A percentile compares a stretch with the other conserved stretches of the same genome.
These are phyloP conservation scores for Philaethria dido DNA, from an alignment of 2,888 invertebrate genomes.

Conservation along the genomic window DNA sequence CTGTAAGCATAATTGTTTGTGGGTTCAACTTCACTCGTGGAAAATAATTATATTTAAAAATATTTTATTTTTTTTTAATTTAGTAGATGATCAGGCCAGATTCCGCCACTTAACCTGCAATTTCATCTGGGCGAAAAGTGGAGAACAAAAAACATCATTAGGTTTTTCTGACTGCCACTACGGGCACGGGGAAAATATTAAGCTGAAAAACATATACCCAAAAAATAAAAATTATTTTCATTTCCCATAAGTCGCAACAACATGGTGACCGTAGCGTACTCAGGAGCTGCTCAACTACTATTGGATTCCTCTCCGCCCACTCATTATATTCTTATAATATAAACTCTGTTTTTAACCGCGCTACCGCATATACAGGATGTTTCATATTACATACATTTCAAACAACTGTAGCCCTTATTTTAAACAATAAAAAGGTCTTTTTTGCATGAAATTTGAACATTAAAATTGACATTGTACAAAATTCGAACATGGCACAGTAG, in stretches of 20 bases:
- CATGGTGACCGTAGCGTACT: constrained; percentile 8
- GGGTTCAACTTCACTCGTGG: too few relatives aligned
- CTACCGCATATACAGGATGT: constrained; percentile 37
- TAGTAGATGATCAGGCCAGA: too few relatives aligned
- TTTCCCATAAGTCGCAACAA: neutral
- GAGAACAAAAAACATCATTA: too few relatives aligned
- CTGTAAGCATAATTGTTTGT: too few relatives aligned
- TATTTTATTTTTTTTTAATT: too few relatives aligned
- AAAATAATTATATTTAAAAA: too few relatives aligned
- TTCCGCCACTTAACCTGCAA: too few relatives aligned
- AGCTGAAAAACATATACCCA: too few relatives aligned
- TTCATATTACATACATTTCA: neutral
- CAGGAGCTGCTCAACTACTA: constrained; percentile 38
- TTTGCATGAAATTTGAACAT: neutral
- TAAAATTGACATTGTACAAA: constrained; percentile 48
- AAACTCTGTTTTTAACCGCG: constrained; percentile 75
- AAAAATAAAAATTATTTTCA: too few relatives aligned
- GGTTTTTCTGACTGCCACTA: too few relatives aligned
- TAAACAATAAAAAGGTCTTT: neutral
- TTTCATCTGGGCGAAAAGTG: too few relatives aligned
- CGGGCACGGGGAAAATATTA: too few relatives aligned
- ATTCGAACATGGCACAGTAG: constrained; percentile 60
- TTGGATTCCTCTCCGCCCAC: constrained; percentile 78
- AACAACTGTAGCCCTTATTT: constrained; percentile 22
- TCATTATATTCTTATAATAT: constrained; percentile 83